A percentile compares a stretch with the other conserved stretches of the same genome.
Conservation (phyloP, 2,888 invertebrate species). For the Dusona sp. region DNA sequence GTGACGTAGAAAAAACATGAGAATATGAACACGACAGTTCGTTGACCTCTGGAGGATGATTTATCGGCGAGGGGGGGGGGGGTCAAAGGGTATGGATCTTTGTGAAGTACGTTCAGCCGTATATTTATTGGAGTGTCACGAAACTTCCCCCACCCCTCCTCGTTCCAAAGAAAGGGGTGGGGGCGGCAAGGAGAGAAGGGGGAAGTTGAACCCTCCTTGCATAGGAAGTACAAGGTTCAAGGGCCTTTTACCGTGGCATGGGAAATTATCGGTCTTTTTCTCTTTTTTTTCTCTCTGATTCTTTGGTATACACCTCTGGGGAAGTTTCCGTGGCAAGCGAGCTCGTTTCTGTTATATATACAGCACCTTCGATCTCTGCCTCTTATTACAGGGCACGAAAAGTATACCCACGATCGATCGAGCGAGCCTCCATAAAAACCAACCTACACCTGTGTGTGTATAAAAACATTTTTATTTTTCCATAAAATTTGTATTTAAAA, state of each 20-base stretch:
- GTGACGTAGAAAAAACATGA: slow-evolving; percentile 41
- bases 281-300: neutral
- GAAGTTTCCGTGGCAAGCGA: slow-evolving; percentile 32
- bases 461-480: neutral
- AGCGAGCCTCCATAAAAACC: slow-evolving; percentile 7
- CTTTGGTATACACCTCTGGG: slow-evolving; percentile 23
- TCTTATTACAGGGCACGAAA: slow-evolving; percentile 47
- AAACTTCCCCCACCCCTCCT: slow-evolving; percentile 34
- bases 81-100: slow-evolving; percentile 18
- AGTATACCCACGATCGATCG: slow-evolving; percentile 24
- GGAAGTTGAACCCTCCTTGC: slow-evolving; percentile 43
- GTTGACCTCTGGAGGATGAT: slow-evolving; percentile 42
- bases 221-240: slow-evolving; percentile 59
- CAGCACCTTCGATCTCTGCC: slow-evolving; percentile 46
- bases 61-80: neutral
- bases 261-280: slow-evolving; percentile 48
- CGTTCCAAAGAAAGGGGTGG: neutral
- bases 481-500: slow-evolving; percentile 3
- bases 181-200: neutral
- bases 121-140: slow-evolving; percentile 34
- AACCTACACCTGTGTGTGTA: slow-evolving; percentile 4
- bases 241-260: slow-evolving; percentile 48
- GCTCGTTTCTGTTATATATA: slow-evolving; percentile 48
- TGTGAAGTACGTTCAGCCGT: slow-evolving; percentile 33
- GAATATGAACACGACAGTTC: slow-evolving; percentile 30